These are phyloP conservation scores for Cryptotermes secundus DNA, from an alignment of 1,140 invertebrate genomes.

Conservation along the genomic window DNA sequence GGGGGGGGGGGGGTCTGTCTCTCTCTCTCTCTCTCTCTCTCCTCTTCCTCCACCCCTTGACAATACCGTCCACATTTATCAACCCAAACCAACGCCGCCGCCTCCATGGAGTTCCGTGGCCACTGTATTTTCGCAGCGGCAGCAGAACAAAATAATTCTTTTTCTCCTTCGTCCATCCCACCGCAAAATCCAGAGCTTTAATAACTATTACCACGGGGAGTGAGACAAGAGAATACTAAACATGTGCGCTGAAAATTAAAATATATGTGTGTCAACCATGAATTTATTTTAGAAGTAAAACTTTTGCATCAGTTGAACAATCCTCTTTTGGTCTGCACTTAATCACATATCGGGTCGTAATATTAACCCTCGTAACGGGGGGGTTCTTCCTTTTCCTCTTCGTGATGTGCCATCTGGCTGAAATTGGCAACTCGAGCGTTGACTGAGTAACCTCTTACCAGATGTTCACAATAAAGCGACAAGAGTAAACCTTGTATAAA, in stretches of 20 bases:
- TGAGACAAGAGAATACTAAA: background rate
- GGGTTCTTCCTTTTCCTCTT: background rate
- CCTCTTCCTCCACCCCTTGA: slow-evolving; percentile 2
- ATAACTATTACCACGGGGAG: background rate
- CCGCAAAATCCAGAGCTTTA: background rate
- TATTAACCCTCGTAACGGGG: background rate
- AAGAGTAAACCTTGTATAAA: too few species aligned
- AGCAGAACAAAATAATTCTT: slow-evolving; percentile 26
- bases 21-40: background rate
- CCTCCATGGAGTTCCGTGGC: slow-evolving; percentile 16
- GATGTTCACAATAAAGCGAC: too few species aligned
- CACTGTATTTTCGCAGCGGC: background rate
- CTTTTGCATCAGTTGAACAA: background rate
- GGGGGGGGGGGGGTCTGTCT: background rate
- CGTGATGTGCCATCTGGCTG: background rate
- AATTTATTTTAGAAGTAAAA: background rate
- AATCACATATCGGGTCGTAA: background rate
- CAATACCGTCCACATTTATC: slow-evolving; percentile 31
- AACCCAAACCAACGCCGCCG: slow-evolving; percentile 14
- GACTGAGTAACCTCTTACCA: background rate
- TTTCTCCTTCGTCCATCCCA: background rate
- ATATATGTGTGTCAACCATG: background rate
- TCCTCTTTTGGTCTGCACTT: background rate
- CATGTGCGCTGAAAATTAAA: background rate
- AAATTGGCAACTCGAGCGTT: background rate